Percentiles rank a stretch among this genome's conserved stretches.
Evolutionary conservation across 2,888 invertebrate species (phyloP).

Genomic region (Noctua janthina): DNA sequence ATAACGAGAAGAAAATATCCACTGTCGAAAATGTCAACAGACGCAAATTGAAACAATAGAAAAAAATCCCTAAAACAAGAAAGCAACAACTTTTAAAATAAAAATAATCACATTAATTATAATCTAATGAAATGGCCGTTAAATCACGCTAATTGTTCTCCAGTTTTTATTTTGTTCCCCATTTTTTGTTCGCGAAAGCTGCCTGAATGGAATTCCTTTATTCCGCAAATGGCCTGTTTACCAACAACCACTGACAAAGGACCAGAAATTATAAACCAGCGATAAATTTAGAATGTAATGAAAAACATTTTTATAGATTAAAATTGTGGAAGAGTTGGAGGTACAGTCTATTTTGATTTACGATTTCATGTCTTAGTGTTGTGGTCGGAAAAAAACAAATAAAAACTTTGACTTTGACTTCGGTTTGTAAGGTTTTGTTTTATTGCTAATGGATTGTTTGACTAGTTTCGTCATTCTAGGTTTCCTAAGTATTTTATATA

Average conservation of each 20-base stretch:
- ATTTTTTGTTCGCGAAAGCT: slow-evolving; percentile 81
- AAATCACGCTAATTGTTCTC: slow-evolving; percentile 89
- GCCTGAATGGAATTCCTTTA: slow-evolving; percentile 89
- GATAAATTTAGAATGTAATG: slow-evolving; percentile 81
- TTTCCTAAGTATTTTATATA: background rate
- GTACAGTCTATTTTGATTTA: slow-evolving; percentile 45
- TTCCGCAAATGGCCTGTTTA: slow-evolving; percentile 88
- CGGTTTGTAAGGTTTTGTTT: slow-evolving; percentile 3
- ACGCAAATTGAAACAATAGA: slow-evolving; percentile 58
- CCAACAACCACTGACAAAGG: slow-evolving; percentile 86
- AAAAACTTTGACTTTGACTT: no score
- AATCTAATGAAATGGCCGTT: slow-evolving; percentile 88
- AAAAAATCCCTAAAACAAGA: slow-evolving; percentile 64
- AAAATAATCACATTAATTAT: slow-evolving; percentile 86
- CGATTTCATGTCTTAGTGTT: slow-evolving; percentile 8
- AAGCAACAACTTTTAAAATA: slow-evolving; percentile 72
- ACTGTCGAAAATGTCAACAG: slow-evolving; percentile 14
- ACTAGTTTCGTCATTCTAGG: background rate
- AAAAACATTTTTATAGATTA: slow-evolving; percentile 66
- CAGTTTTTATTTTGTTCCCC: slow-evolving; percentile 87
- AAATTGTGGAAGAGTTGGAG: slow-evolving; percentile 58
- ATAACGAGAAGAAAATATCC: background rate
- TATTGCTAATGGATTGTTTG: background rate
- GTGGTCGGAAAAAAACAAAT: background rate
- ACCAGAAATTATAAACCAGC: slow-evolving; percentile 86